Percentiles rank a stretch among this genome's conserved stretches.
Evolutionary conservation across 2,888 invertebrate species (phyloP).

Genomic region (Punctoribates punctum): DNA sequence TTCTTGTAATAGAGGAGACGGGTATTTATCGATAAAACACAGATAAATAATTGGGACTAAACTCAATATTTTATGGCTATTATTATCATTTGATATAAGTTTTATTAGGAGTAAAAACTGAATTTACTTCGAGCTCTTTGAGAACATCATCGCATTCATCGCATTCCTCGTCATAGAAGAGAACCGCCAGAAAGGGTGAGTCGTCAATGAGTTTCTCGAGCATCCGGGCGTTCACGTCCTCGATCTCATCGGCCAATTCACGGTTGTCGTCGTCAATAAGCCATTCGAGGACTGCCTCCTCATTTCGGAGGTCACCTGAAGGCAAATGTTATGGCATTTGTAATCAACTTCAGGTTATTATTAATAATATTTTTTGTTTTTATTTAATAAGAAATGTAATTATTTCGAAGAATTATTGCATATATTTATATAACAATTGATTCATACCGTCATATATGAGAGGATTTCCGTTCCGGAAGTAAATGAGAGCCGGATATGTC

Average conservation of each 20-base stretch:
- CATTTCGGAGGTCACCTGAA: constrained; percentile 81
- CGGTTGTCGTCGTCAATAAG: constrained; percentile 87
- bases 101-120: not conserved
- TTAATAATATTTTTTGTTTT: not conserved
- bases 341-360: not conserved
- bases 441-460: constrained; percentile 66
- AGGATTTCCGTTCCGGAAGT: constrained; percentile 83
- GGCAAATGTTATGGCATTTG: constrained; percentile 2
- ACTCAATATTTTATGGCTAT: too few relatives aligned
- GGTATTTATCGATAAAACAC: too few relatives aligned
- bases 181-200: constrained; percentile 81
- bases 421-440: not conserved
- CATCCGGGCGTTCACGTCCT: constrained; percentile 82
- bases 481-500: constrained; percentile 87
- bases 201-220: constrained; percentile 75
- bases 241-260: constrained; percentile 88
- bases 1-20: too few relatives aligned
- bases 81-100: too few relatives aligned
- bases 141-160: constrained; percentile 49
- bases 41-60: too few relatives aligned
- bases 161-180: constrained; percentile 62
- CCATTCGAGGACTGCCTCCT: constrained; percentile 87
- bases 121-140: constrained; percentile 48
- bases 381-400: not conserved
- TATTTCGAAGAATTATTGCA: not conserved